Evolutionary conservation across 2,888 invertebrate genomes (phyloP), one percentile per base, ranked within the genome.

Genomic region (Cataglyphis cursor): DNA sequence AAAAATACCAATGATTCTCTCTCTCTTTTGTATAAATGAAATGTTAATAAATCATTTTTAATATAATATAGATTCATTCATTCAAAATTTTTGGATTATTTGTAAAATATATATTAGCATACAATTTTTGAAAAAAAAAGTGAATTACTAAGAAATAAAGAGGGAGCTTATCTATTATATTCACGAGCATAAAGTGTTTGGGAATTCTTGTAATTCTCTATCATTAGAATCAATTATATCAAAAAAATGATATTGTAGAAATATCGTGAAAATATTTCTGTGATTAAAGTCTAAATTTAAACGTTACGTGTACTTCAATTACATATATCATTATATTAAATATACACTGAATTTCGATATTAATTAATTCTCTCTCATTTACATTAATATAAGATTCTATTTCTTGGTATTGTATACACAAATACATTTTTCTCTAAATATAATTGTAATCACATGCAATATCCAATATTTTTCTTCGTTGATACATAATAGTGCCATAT

Each of bases 261-360:
- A 24, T 64, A 24, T 64, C 2, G 8, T 75, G 24, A 35, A 18
- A 64, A 51, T 51, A 64, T 51, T 48, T 0, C 28, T 64, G 35
- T 75, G 21, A 21, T 8, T 35, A 21, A 15, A 75, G 18, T 21
- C 41, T 75, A 51, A 38, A 64, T 75, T 65, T 65, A 18, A 51
- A 75, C 10, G 24, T 74, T 38, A 31, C n/a, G 8, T 48, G 2
- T 64, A 74, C 35, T 21, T 64, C 31, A 18, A 62, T 62, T 44
- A 48, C 44, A 10, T 74, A 38, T 44, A 74, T 64, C 44, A 54
- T 70, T n/a, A 28, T 57, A 38, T 72, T 73, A 62, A 31, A 31
- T 64, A 6, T 35, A 18, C 51, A 21, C 21, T 64, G 12, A 21
- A 75, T 10, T 75, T 64, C 35, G 12, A 51, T 51, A 15, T 21